These are phyloP conservation scores for Pimpla rufipes DNA, from an alignment of 2,888 invertebrate genomes.

Conservation along the genomic window DNA sequence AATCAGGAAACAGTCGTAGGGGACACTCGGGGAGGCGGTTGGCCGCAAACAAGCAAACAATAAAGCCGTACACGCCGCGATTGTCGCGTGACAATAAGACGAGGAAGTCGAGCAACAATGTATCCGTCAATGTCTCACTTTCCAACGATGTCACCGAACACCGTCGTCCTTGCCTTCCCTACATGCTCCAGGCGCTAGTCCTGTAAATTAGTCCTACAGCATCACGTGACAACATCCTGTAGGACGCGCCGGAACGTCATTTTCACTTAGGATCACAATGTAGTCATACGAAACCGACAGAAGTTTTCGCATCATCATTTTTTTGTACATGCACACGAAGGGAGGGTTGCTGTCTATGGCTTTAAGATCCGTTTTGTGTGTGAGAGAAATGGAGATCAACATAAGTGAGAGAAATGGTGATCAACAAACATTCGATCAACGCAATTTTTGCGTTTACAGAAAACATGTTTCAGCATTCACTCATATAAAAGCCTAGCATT, in stretches of 20 bases:
- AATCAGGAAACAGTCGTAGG: slow-evolving; percentile 24
- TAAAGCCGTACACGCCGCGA: slow-evolving; percentile 78
- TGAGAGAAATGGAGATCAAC: background rate
- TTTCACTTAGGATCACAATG: slow-evolving; percentile 79
- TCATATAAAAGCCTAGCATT: too few relatives aligned
- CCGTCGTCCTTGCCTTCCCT: slow-evolving; percentile 62
- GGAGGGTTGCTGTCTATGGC: background rate
- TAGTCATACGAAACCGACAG: slow-evolving; percentile 76
- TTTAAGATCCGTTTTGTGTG: background rate
- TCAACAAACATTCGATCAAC: too few relatives aligned
- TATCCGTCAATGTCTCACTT: slow-evolving; percentile 80
- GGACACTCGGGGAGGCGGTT: slow-evolving; percentile 50
- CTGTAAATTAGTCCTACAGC: slow-evolving; percentile 83
- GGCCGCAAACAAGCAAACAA: slow-evolving; percentile 82
- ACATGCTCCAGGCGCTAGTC: slow-evolving; percentile 40
- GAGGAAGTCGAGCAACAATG: slow-evolving; percentile 80
- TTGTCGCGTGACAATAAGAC: slow-evolving; percentile 80
- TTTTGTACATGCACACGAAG: slow-evolving; percentile 11
- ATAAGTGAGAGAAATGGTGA: too few relatives aligned
- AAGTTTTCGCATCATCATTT: slow-evolving; percentile 13
- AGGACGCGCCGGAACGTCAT: slow-evolving; percentile 78
- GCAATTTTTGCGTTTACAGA: too few relatives aligned
- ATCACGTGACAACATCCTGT: slow-evolving; percentile 80
- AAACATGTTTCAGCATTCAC: too few relatives aligned
- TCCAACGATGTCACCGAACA: slow-evolving; percentile 68